Percentiles rank a stretch among this genome's conserved stretches.
Evolutionary conservation across 1,140 invertebrate species (phyloP).

Genomic region (Nephotettix cincticeps): DNA sequence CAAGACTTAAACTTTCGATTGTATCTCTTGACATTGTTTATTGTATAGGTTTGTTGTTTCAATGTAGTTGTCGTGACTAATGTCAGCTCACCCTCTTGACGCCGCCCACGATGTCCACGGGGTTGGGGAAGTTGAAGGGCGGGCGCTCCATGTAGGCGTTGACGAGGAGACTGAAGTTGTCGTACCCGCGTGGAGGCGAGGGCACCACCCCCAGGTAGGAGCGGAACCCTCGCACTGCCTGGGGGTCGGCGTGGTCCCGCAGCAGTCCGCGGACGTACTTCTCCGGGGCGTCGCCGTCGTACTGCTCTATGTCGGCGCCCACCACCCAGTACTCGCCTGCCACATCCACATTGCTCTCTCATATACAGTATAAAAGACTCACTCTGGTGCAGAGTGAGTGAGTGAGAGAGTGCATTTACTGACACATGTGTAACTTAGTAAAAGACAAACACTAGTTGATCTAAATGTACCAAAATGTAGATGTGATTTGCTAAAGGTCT

Average conservation of each 20-base stretch:
- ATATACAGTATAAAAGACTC: too few species aligned
- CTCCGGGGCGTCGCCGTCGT: conserved; percentile 69
- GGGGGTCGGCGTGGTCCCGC: conserved; percentile 57
- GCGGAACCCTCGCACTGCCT: conserved; percentile 60
- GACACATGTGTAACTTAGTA: too few species aligned
- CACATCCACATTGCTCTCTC: too few species aligned
- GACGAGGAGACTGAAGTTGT: conserved; percentile 72
- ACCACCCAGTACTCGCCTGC: conserved; percentile 87
- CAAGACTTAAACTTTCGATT: too few species aligned
- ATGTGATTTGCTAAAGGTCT: too few species aligned
- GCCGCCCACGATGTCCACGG: conserved; percentile 65
- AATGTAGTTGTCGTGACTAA: too few species aligned
- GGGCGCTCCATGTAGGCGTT: conserved; percentile 75
- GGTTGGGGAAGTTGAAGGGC: conserved; percentile 85
- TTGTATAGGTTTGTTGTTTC: too few species aligned
- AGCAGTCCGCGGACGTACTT: conserved; percentile 75
- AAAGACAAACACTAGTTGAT: too few species aligned
- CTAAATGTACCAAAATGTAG: too few species aligned
- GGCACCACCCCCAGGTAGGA: conserved; percentile 74
- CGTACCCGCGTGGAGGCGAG: conserved; percentile 62
- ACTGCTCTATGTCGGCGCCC: conserved; percentile 86
- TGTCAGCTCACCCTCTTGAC: conserved; percentile 70
- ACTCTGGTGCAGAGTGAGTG: too few species aligned
- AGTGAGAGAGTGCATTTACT: too few species aligned
- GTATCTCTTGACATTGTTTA: too few species aligned